Base-by-base conservation (phyloP, 2,797 vertebrate genomes). In the Gephyroberyx darwinii region DNA sequence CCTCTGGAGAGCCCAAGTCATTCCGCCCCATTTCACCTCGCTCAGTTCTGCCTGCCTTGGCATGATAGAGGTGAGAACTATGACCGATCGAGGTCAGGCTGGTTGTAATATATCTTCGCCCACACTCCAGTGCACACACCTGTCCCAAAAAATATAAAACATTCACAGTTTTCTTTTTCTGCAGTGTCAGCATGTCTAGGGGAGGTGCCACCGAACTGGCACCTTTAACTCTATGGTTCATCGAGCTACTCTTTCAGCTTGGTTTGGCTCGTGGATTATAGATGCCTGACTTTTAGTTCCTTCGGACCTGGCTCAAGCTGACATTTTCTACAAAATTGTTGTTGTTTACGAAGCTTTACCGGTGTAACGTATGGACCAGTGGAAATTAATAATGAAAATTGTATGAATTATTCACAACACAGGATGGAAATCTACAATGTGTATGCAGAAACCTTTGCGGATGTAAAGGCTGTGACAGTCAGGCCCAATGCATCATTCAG, bases 1-100 rank as follows among this genome's bases (percentile, higher is more conserved):
- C 75, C 72, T 76, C 65, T 60, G 20, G 65, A 62, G 57, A 75
- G 67, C 59, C 30, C 67, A 35, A 51, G 64, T 63, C 9, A 19
- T 79, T 84, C 67, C 35, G 41, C 55, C 61, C 63, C 31, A 76
- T 71, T 81, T 61, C 74, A 75, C 56, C 8, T 31, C 22, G 37
- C 59, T 67, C 37, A 16, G 69, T 59, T 54, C 55, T 66, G 59
- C 45, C 39, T 61, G 52, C 66, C 33, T 35, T 54, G 51, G 64
- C 62, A 8, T 31, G 26, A 62, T 13, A 54, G 48, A 17, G 45
- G 55, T 50, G 22, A 55, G 62, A 62, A 17, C 20, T 43, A 14
- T n/a, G 43, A 48, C 14, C 5, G 22, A 17, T 37, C 43, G 26
- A 20, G 59, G 59, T 31, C 59, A 31, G 47, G 47, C 45, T 50